Base-by-base conservation (phyloP, 2,113 vertebrate genomes). In the Kobus ellipsiprymnus region DNA sequence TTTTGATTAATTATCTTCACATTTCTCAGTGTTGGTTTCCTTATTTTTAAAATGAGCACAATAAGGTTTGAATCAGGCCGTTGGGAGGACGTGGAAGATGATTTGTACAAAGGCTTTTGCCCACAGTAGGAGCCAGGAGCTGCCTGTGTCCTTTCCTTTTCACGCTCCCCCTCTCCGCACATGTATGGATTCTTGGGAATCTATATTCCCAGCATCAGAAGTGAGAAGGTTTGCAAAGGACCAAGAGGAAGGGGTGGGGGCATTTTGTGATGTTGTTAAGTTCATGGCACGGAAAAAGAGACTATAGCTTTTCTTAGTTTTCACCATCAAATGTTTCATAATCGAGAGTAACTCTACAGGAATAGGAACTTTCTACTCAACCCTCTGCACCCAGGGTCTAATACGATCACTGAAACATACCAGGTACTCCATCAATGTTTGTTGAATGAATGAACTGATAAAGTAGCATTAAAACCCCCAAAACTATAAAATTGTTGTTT, bases 11-110 rank as follows among this genome's bases (percentile, higher is more conserved):
- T 33, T 78, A 67, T 23, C 82, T 94, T 57, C 29, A 19, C 30
- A 30, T 74, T 87, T 78, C 54, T 80, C 55, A 1, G 84, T 52
- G 55, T 92, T 71, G 13, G 30, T 85, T 87, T 59, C 23, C 77
- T 92, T 50, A 4, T 94, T 93, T 96, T 92, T 7, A 92, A 94
- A 97, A 92, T 80, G 80, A 92, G 40, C 57, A 50, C 55, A 21
- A 7, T 60, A 50, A 83, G 59, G 57, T 90, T 97, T 57, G 54
- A 84, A 92, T 54, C 44, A 62, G 87, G 91, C 55, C 7, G 0
- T 77, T 3, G 17, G 33, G 87, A 90, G 23, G 40, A 44, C 94
- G 7, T 1, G 0, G 86, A 82, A 94, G 55, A 29, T 29, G 1
- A 14, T 46, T 77, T 91, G 71, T n/a, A 14, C 59, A 83, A 52